phyloP scores from a whole-genome alignment of 2,888 invertebrate genomes.

The Cenopis cana region DNA sequence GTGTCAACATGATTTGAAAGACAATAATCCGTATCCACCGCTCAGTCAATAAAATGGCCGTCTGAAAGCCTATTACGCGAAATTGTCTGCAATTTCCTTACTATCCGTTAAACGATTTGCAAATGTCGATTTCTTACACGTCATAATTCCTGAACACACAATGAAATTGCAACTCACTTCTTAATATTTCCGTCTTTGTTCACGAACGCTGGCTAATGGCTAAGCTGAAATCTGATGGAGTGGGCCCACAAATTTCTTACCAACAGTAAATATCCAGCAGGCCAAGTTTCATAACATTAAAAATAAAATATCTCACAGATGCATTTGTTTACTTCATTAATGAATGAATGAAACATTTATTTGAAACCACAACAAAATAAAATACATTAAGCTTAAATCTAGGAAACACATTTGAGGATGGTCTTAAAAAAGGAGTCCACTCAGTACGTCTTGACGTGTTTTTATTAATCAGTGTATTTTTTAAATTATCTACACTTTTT shows the following conservation, averaged over 20 bases:
- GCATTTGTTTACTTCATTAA: background rate
- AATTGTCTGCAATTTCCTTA: conserved; percentile 82
- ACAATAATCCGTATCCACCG: conserved; percentile 52
- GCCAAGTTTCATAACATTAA: background rate
- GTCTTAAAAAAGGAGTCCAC: no score
- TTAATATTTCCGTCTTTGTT: conserved; percentile 73
- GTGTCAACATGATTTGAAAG: conserved; percentile 43
- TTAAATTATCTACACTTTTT: no score
- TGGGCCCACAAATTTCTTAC: background rate
- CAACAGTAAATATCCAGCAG: background rate
- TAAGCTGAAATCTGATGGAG: conserved; percentile 24
- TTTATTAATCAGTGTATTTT: no score
- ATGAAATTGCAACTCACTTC: conserved; percentile 80
- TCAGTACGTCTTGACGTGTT: no score
- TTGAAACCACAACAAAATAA: no score
- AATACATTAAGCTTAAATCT: no score
- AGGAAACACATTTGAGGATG: no score
- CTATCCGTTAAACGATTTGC: conserved; percentile 81
- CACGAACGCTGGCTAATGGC: conserved; percentile 46
- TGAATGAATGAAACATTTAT: no score
- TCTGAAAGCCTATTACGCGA: conserved; percentile 75
- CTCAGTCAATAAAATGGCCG: conserved; percentile 58
- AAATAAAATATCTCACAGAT: background rate
- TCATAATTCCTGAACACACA: conserved; percentile 83
- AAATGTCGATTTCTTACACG: conserved; percentile 82